Percentiles rank a stretch among this genome's conserved stretches.
phyloP scores from a whole-genome alignment of 1,140 invertebrate species.

The Chymomyza costata region DNA sequence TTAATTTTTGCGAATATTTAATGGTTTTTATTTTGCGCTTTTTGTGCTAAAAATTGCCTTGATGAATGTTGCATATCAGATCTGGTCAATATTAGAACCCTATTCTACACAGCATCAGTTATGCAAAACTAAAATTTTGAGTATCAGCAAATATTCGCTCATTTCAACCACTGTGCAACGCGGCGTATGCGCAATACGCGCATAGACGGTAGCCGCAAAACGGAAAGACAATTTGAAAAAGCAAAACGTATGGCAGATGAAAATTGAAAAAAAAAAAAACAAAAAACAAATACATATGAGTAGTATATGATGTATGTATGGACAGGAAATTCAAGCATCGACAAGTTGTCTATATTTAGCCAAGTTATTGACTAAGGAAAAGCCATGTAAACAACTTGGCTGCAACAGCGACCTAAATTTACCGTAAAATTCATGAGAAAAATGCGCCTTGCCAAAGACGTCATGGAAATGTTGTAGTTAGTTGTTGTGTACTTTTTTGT shows the following conservation, averaged over 20 bases:
- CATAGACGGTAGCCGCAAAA: conserved; percentile 29
- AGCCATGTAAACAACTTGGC: conserved; percentile 60
- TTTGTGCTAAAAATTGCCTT: no score
- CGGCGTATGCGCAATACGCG: conserved; percentile 20
- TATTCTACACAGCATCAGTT: no score
- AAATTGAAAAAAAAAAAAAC: conserved; percentile 14
- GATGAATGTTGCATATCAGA: no score
- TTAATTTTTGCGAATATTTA: no score
- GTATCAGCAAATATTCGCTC: no score
- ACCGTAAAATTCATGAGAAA: conserved; percentile 68
- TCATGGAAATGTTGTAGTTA: conserved; percentile 28
- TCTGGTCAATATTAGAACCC: no score
- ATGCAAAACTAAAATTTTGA: no score
- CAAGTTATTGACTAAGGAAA: conserved; percentile 56
- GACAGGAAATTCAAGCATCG: conserved; percentile 54
- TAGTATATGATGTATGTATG: conserved; percentile 43
- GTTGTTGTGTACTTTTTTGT: conserved; percentile 12
- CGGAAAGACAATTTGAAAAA: conserved; percentile 25
- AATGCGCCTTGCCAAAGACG: conserved; percentile 20
- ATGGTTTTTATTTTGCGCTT: no score
- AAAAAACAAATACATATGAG: conserved; percentile 12
- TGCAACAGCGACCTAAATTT: conserved; percentile 58
- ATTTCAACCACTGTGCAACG: no score
- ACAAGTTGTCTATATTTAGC: conserved; percentile 62
- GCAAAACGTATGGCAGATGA: no score